Evolutionary conservation across 1,140 invertebrate genomes (phyloP).

Genomic region (Caerostris extrusa): DNA sequence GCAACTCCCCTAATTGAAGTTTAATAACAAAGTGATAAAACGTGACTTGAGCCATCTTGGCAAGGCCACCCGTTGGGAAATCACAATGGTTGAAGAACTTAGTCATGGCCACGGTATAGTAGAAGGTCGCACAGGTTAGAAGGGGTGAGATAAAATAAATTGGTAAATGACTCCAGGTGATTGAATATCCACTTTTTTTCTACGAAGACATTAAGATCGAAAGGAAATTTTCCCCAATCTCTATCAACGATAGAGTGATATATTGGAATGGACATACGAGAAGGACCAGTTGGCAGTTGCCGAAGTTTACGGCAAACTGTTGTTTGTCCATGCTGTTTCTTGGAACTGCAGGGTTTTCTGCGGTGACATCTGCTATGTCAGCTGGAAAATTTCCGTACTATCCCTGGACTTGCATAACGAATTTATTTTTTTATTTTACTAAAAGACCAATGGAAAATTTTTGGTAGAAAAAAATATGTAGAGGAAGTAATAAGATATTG

Average conservation of each 20-base stretch:
- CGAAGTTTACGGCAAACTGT: not conserved
- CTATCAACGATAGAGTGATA: not conserved
- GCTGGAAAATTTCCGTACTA: not conserved
- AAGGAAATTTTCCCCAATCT: not conserved
- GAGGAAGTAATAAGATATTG: too few relatives aligned
- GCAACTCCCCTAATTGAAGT: conserved; percentile 1
- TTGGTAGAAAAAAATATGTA: too few relatives aligned
- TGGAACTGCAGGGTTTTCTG: not conserved
- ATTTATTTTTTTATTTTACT: too few relatives aligned
- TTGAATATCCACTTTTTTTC: not conserved
- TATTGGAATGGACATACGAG: not conserved
- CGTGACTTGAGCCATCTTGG: not conserved
- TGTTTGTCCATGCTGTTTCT: not conserved
- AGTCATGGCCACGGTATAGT: not conserved
- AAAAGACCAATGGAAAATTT: too few relatives aligned
- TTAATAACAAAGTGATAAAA: conserved; percentile 12
- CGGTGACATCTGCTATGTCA: not conserved
- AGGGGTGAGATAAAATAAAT: not conserved
- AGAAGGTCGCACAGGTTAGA: not conserved
- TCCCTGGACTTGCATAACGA: too few relatives aligned
- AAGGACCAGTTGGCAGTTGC: not conserved
- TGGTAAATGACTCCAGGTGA: not conserved
- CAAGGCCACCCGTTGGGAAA: not conserved
- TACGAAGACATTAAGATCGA: not conserved
- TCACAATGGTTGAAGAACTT: not conserved